Evolutionary conservation across 2,797 vertebrate species (phyloP), one percentile per base, ranked within the genome.

Genomic region (Chaetodon trifasciatus): DNA sequence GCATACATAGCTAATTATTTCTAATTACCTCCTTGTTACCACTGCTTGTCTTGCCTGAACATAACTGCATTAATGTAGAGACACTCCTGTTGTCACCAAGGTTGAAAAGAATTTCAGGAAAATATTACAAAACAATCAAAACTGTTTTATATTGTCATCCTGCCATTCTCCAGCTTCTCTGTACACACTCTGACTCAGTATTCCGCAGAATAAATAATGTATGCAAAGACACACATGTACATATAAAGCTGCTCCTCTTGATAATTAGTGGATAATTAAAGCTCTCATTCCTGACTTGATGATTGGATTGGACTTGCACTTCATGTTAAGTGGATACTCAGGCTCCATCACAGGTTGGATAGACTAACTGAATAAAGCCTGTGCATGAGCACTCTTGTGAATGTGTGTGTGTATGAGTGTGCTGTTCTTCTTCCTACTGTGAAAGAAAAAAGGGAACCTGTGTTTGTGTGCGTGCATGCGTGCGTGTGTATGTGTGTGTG

Each of bases 251-350:
- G 55, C 28, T 35, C 24, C 15, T 55, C 23, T 28, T 15, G 52
- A 55, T 28, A 55, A 55, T 28, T 55, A 55, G 52, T 55, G 52
- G 23, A 55, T 55, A 55, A 28, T 55, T 55, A 55, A 24, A 55
- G 52, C 52, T 55, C 23, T 24, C 52, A 52, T n/a, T 23, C 50
- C 50, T 28, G 28, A 40, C 40, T 12, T 42, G 40, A 42, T 42
- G 40, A 42, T 42, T 42, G 5, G 44, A 3, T 13, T 16, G 17
- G 28, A 56, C 55, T 35, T 56, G 28, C 55, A 16, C 28, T 56
- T 35, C 16, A 17, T 16, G 55, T 32, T 16, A 56, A 32, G 7
- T 56, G 55, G 55, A 35, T 32, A 17, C 55, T 56, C 24, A 32
- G 17, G 24, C 55, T 56, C 8, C 24, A 32, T 17, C 28, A 56